Conservation (phyloP, 2,113 vertebrate genomes). For the Cranoglanis bouderius region DNA sequence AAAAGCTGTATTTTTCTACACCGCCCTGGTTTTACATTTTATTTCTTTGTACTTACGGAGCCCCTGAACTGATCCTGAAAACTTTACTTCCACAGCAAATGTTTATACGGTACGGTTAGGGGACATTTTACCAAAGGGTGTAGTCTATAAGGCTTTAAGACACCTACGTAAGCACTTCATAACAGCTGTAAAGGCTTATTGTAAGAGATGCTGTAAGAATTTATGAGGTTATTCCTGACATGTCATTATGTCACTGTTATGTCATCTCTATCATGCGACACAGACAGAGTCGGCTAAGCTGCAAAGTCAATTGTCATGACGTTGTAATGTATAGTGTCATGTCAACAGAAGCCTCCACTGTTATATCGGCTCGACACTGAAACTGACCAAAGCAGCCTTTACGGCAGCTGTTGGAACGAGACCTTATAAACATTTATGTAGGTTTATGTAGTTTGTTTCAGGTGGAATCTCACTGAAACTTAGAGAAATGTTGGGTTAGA, state of each 20-base stretch:
- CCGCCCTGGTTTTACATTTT: not conserved
- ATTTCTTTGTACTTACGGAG: not conserved
- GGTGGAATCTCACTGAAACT: not conserved
- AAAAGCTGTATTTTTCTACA: not conserved
- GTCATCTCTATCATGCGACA: not conserved
- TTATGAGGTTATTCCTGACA: not conserved
- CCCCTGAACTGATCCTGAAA: not conserved
- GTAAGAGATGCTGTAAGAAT: not conserved
- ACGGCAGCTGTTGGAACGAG: not conserved
- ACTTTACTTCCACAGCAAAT: not conserved
- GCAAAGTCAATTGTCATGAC: not conserved
- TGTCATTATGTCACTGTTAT: not conserved
- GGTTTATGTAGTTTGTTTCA: not conserved
- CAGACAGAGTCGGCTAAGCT: not conserved
- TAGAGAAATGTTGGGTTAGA: slow-evolving; percentile 44
- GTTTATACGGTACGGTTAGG: not conserved
- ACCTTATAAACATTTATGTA: not conserved
- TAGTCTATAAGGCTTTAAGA: not conserved
- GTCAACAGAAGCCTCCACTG: not conserved
- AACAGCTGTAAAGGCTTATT: not conserved
- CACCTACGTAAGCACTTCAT: not conserved
- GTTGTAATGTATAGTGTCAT: not conserved
- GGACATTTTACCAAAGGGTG: not conserved
- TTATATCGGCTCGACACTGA: not conserved
- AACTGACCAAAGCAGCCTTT: too few species aligned